Percentiles rank a stretch among this genome's conserved stretches.
Evolutionary conservation across 2,797 vertebrate genomes (phyloP).

Genomic region (Syngnathus rostellatus): DNA sequence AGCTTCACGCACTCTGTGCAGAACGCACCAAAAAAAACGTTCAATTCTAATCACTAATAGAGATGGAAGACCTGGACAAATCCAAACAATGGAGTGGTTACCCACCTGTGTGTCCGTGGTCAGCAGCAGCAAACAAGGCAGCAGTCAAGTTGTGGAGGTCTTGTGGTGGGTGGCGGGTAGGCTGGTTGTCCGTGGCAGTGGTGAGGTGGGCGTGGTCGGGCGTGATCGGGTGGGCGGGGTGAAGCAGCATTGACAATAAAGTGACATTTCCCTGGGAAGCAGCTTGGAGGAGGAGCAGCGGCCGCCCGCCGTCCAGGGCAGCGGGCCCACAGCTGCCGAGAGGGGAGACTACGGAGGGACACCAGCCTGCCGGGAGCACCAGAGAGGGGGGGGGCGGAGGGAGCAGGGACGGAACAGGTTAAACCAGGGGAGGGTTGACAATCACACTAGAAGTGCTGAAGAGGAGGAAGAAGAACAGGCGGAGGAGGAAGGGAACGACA

Average conservation of each 20-base stretch:
- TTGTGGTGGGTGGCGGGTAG: conserved; percentile 31
- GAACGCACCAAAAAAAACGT: not conserved
- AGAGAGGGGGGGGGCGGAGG: conserved; percentile 25
- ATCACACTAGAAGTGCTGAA: conserved; percentile 47
- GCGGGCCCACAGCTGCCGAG: conserved; percentile 92
- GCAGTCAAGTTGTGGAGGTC: conserved; percentile 75
- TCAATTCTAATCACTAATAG: not conserved
- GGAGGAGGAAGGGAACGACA: conserved; percentile 17
- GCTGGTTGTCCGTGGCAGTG: conserved; percentile 37
- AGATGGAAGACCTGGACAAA: too few relatives aligned
- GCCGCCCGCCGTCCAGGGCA: conserved; percentile 97
- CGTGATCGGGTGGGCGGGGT: conserved; percentile 83
- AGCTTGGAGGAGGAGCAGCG: conserved; percentile 98
- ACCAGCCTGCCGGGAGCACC: conserved; percentile 78
- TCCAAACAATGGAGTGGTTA: not conserved
- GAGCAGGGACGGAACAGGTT: conserved; percentile 48
- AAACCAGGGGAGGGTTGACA: conserved; percentile 37
- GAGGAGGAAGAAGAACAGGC: conserved; percentile 6
- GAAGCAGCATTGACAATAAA: conserved; percentile 99
- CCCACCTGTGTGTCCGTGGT: conserved; percentile 90
- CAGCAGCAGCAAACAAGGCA: conserved; percentile 99
- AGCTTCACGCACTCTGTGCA: conserved; percentile 85
- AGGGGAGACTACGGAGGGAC: conserved; percentile 94
- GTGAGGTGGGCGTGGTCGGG: conserved; percentile 15
- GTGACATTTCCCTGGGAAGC: conserved; percentile 99